phyloP scores from a whole-genome alignment of 2,888 invertebrate species.

The Drosophila eohydei region DNA sequence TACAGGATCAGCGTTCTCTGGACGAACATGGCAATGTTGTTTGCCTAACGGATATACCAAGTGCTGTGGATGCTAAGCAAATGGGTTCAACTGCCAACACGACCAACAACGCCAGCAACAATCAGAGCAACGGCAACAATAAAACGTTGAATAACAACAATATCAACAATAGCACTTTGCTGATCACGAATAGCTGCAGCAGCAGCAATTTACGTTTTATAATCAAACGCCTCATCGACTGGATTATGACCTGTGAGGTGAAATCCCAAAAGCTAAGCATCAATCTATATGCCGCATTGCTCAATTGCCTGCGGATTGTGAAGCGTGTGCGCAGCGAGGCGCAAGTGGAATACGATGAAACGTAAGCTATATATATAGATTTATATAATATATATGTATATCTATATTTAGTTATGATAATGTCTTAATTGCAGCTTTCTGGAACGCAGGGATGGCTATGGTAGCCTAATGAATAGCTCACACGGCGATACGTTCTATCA shows the following conservation, averaged over 20 bases:
- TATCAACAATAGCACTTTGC: neutral
- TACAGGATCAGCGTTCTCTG: constrained; percentile 54
- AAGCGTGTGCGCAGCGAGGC: constrained; percentile 79
- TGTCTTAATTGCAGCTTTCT: constrained; percentile 86
- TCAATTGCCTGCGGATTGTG: constrained; percentile 92
- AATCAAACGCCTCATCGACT: constrained; percentile 91
- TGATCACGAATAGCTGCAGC: constrained; percentile 25
- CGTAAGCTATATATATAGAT: constrained; percentile 45
- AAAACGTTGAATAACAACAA: neutral
- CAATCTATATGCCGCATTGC: constrained; percentile 93
- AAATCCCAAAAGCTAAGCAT: constrained; percentile 93
- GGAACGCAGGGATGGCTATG: constrained; percentile 88
- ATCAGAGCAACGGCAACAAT: neutral
- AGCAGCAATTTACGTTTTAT: constrained; percentile 86
- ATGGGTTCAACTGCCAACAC: neutral
- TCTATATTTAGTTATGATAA: too few species aligned
- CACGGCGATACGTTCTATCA: constrained; percentile 63
- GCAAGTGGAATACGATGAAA: constrained; percentile 62
- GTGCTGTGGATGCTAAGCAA: constrained; percentile 4
- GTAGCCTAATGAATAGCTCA: constrained; percentile 84
- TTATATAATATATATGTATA: neutral
- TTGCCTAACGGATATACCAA: constrained; percentile 17
- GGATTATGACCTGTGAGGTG: constrained; percentile 92
- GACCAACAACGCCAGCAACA: neutral
- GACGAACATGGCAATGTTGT: constrained; percentile 45